phyloP scores from a whole-genome alignment of 2,113 vertebrate genomes.

The Dendrocopos noguchii region DNA sequence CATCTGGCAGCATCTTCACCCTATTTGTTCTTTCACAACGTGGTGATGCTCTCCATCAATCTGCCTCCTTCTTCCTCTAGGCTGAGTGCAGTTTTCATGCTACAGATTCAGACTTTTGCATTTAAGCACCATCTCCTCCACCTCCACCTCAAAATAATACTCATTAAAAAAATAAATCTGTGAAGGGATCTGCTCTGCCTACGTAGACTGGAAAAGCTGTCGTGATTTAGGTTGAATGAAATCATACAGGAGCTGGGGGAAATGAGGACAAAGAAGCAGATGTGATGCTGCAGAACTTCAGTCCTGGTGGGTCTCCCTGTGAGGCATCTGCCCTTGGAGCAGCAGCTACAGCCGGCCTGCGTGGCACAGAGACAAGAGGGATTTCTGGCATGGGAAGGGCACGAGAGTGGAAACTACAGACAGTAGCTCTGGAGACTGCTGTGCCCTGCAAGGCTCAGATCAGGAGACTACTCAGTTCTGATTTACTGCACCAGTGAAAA shows the following conservation, averaged over 20 bases:
- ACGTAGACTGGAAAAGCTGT: slow-evolving; percentile 30
- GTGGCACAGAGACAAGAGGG: neutral
- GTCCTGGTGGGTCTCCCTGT: neutral
- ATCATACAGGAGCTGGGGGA: slow-evolving; percentile 14
- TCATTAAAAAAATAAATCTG: neutral
- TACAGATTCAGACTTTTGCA: slow-evolving; percentile 24
- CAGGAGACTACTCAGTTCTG: neutral
- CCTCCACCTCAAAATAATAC: slow-evolving; percentile 19
- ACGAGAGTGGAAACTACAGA: neutral
- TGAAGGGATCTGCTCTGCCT: slow-evolving; percentile 37
- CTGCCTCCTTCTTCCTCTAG: slow-evolving; percentile 29
- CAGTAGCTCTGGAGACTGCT: neutral
- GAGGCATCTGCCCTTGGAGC: neutral
- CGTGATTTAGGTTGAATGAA: slow-evolving; percentile 34
- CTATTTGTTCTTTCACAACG: slow-evolving; percentile 32
- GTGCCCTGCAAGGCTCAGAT: neutral
- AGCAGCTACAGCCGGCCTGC: neutral
- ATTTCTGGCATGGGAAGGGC: neutral
- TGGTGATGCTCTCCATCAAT: neutral
- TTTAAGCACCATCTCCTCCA: slow-evolving; percentile 30
- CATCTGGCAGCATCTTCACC: slow-evolving; percentile 19
- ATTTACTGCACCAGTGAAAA: slow-evolving; percentile 32
- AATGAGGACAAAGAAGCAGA: slow-evolving; percentile 39
- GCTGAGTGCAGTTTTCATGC: slow-evolving; percentile 25
- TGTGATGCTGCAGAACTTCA: slow-evolving; percentile 17